Evolutionary conservation across 1,140 invertebrate genomes (phyloP), one percentile per base, ranked within the genome.

Genomic region (Hetaerina americana): DNA sequence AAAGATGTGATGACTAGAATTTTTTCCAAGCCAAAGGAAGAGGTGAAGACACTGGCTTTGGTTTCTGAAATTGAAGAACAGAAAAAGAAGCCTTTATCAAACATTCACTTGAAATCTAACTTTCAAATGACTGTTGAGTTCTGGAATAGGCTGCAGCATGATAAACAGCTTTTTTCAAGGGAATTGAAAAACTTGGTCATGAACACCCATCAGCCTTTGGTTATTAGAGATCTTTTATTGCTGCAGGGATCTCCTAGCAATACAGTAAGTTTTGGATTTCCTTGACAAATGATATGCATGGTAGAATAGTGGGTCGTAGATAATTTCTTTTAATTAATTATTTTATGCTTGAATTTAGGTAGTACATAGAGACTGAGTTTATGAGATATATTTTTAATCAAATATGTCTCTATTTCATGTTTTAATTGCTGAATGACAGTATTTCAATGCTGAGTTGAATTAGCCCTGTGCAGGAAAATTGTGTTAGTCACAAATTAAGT

Each of bases 211-310:
- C 84, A 84, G 71, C 82, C 85, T 29, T 78, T 85, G 66, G 79
- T 89, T 31, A 86, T 92, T 73, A 88, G 86, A 80, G 89, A 90
- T 81, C 81, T 91, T 12, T 83, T 92, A 81, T 77, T 89, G 25
- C 80, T 92, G 68, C 85, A 87, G 78, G 86, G 87, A 77, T 76
- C 75, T 22, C 76, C 76, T 5, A 72, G 73, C 27, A 74, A 71
- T 6, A n/a, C 66, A 57, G 68, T 27, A 57, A 5, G 40, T 57
- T 18, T 57, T 5, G n/a, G n/a, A n/a, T n/a, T n/a, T n/a, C n/a
- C n/a, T n/a, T n/a, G n/a, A n/a, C n/a, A n/a, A n/a, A n/a, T n/a
- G n/a, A n/a, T n/a, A n/a, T n/a, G n/a, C n/a, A n/a, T n/a, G n/a
- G n/a, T n/a, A n/a, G n/a, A n/a, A n/a, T n/a, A n/a, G n/a, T n/a